These are phyloP conservation scores for Cariama cristata DNA, from an alignment of 2,113 vertebrate species.

Conservation along the genomic window DNA sequence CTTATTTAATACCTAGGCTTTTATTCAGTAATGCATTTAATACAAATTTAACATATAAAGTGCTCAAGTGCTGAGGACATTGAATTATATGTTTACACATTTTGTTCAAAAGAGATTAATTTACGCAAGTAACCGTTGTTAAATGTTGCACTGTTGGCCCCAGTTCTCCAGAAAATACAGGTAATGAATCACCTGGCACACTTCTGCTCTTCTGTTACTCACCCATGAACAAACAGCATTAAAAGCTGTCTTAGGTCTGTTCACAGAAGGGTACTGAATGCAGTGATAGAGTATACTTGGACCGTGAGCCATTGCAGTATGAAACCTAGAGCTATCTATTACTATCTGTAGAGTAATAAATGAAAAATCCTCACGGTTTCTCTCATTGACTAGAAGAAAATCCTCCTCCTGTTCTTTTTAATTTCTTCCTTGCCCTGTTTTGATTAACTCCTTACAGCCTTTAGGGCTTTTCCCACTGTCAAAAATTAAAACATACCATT, in stretches of 20 bases:
- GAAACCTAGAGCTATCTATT: not conserved
- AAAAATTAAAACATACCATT: slow-evolving; percentile 24
- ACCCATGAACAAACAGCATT: not conserved
- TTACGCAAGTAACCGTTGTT: not conserved
- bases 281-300: not conserved
- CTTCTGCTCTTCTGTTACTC: not conserved
- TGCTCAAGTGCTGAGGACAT: not conserved
- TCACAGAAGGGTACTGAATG: not conserved
- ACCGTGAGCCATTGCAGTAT: not conserved
- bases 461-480: not conserved
- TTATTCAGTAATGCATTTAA: not conserved
- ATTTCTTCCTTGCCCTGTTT: not conserved
- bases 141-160: not conserved
- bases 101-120: not conserved
- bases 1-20: not conserved
- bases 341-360: not conserved
- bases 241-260: not conserved
- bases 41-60: not conserved
- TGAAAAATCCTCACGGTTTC: not conserved
- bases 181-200: not conserved
- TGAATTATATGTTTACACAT: not conserved
- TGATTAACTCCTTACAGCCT: not conserved
- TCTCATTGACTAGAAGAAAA: not conserved
- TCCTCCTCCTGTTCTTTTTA: not conserved
- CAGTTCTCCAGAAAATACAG: not conserved